Percentiles rank a stretch among this genome's conserved stretches.
Evolutionary conservation across 2,113 vertebrate genomes (phyloP).

Genomic region (Plecotus auritus): DNA sequence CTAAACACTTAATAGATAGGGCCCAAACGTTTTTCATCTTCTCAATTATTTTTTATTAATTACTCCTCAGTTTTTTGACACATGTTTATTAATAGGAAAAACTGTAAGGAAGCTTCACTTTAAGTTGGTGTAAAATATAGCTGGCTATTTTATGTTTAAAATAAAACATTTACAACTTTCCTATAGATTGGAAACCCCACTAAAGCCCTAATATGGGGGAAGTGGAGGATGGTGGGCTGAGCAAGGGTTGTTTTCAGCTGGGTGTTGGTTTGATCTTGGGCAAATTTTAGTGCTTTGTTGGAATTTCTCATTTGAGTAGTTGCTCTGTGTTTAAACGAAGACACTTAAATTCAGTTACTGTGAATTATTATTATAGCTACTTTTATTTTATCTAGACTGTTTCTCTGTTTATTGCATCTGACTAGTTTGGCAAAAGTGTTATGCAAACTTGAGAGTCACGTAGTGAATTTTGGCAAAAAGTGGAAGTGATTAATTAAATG

Average conservation of each 20-base stretch:
- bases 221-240: background rate
- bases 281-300: background rate
- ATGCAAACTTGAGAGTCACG: background rate
- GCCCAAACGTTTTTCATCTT: background rate
- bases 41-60: background rate
- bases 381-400: background rate
- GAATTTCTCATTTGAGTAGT: background rate
- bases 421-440: conserved; percentile 36
- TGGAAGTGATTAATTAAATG: conserved; percentile 39
- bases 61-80: conserved; percentile 17
- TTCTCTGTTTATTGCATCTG: background rate
- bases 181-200: background rate
- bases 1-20: background rate
- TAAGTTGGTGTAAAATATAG: background rate
- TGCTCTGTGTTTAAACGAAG: background rate
- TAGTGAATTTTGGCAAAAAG: conserved; percentile 31
- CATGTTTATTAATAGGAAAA: background rate
- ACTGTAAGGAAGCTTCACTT: background rate
- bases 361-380: background rate
- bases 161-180: background rate
- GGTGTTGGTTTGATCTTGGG: background rate
- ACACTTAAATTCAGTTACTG: background rate
- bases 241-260: background rate
- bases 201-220: background rate
- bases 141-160: background rate